Evolutionary conservation across 1,140 invertebrate genomes (phyloP), one percentile per base, ranked within the genome.

Genomic region (Listronotus oregonensis): DNA sequence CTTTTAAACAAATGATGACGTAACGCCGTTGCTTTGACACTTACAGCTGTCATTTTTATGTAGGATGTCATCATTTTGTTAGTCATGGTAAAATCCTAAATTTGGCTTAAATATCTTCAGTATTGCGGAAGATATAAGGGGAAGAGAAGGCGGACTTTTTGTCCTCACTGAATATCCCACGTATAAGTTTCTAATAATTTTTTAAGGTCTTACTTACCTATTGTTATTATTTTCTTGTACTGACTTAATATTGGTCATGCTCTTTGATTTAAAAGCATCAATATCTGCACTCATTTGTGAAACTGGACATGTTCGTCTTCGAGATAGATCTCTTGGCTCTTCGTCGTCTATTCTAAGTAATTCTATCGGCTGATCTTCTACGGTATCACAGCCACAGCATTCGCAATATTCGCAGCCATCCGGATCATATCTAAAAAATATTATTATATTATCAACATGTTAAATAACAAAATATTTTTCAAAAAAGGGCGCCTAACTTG

Each of bases 291-390:
- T 81, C 14, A 78, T 73, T 61, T 78, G 77, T 14, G 83, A 81
- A 9, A 82, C 81, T 42, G 82, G 81, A 65, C 81, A 85, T 11
- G 80, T 82, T 79, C 83, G 84, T 43, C 81, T 64, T 31, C 82
- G 72, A 31, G 82, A 73, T 11, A 80, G 78, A 46, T 83, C 73
- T 14, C 80, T 79, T 32, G 84, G 74, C 67, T 80, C 83, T 47
- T 86, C 86, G 71, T 93, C 90, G 74, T 96, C 93, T 42, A 95
- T 80, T 17, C 92, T 84, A n/a, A 92, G 83, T 18, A 96, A 78
- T 80, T 96, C 94, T 46, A 96, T 96, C 1, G 93, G 93, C 50
- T 94, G 80, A 72, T 95, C 90, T 68, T 89, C 86, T 21, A 87
- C 82, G 71, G 88, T 85, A 12, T 87, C 86, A 85, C 82, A 73